Evolutionary conservation across 2,113 vertebrate species (phyloP), one percentile per base, ranked within the genome.

Genomic region (Chaetodon trifascialis): DNA sequence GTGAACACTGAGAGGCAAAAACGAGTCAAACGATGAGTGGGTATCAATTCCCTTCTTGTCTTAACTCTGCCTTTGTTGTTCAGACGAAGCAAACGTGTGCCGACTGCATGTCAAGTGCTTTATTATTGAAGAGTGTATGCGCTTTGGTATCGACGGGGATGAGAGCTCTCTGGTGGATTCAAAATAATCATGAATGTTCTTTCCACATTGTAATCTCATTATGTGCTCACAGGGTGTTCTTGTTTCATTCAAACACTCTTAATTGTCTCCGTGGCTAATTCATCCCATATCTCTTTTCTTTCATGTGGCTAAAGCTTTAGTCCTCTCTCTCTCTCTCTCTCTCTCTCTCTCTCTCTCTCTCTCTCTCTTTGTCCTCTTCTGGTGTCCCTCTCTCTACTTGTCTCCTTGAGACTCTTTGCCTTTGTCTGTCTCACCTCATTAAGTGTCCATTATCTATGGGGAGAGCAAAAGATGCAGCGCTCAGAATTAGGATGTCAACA

Each of bases 131-230:
- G n/a, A 25, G 71, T 68, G 71, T 62, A 47, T 21, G 9, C 9
- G 8, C 78, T 83, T 80, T 17, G 34, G 60, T 85, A 80, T 80
- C 42, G 73, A 5, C 49, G 0, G 34, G 62, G 81, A 86, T 66
- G 70, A 60, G 47, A 80, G 82, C 86, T 93, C 77, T 83, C 91
- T 84, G 86, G 87, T 83, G 89, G 75, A 85, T 93, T 78, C 49
- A 86, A 86, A 80, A 88, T 88, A 89, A 91, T 93, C 82, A 88
- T 87, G 74, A 89, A 90, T 90, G 88, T 91, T 94, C 83, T 86
- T 83, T 90, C 85, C 88, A 83, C 83, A 80, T 80, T 92, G 75
- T 94, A 88, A 94, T 95, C 92, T 90, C 87, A 93, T 95, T 91
- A 90, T 56, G 80, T 82, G 70, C 77, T 92, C 87, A 91, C 92